Evolutionary conservation across 37 sponge, comb jelly and placozoan species (phyloP).

Genomic region (Eunapius fragilis): DNA sequence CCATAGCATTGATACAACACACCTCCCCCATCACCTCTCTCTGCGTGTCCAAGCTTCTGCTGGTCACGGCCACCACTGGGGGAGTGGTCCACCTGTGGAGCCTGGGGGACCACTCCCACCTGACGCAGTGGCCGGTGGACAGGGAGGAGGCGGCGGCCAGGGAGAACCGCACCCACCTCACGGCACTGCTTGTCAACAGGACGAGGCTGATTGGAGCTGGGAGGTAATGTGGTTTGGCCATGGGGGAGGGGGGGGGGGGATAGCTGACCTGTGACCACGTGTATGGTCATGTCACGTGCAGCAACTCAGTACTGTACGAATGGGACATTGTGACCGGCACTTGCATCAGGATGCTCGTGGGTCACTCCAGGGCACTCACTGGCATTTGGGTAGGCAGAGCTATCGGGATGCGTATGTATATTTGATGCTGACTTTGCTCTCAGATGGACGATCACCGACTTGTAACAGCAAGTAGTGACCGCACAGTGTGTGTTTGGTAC

Average conservation of each 20-base stretch:
- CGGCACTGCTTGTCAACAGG: constrained; percentile 6
- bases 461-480: constrained; percentile 59
- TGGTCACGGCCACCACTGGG: constrained; percentile 35
- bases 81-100: constrained; percentile 34
- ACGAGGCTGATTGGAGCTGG: constrained; percentile 52
- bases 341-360: constrained; percentile 52
- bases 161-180: constrained; percentile 7
- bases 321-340: constrained; percentile 66
- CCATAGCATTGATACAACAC: constrained; percentile 27
- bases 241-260: background rate
- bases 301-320: constrained; percentile 67
- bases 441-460: constrained; percentile 41
- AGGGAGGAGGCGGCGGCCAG: background rate
- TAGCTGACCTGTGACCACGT: background rate
- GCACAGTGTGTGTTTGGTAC: constrained; percentile 76
- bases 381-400: constrained; percentile 41
- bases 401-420: background rate
- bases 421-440: background rate
- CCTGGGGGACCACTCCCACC: background rate
- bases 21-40: constrained; percentile 32
- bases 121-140: constrained; percentile 39
- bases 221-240: constrained; percentile 36
- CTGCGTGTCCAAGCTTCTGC: constrained; percentile 50
- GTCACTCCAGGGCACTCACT: constrained; percentile 59
- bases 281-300: constrained; percentile 13